Base-by-base conservation (phyloP, 2,888 invertebrate genomes). In the Esperia sulphurella region DNA sequence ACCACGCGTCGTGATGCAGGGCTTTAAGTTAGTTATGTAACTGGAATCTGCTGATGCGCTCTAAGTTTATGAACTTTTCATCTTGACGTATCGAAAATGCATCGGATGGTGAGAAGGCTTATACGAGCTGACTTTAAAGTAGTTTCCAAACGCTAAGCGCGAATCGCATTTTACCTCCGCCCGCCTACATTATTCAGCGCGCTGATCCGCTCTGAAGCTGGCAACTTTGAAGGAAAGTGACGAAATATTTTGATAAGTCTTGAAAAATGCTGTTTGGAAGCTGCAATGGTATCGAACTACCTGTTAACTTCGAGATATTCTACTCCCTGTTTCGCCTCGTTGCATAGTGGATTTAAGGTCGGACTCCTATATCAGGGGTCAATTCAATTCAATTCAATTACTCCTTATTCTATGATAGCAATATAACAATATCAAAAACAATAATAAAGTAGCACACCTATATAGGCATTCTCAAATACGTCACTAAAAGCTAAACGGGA, bases 21-120 rank as follows among this genome's bases (percentile, higher is more conserved):
- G n/a, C n/a, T 21, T 21, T 21, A 21, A 21, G 21, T 5, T 21
- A 21, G 21, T 21, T 21, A 21, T 9, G 5, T 33, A 33, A 41
- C 10, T 10, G 6, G 5, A 21, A 43, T 8, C 14, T 31, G 29
- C 58, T 61, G 61, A 67, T 67, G 68, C 67, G 65, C 68, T 53
- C 51, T 65, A 55, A 68, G 65, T 68, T 68, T 31, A 68, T 59
- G 68, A 78, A 80, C 70, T 78, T 75, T 68, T 62, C 65, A 61
- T 67, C 72, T 77, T 73, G 75, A 74, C 68, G 67, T 75, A 79
- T 79, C 68, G 78, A 72, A 72, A 77, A 79, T 79, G 79, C 82
- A 80, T 74, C 72, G 68, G 71, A 75, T 70, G 59, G 67, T 73
- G 73, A 74, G 75, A 72, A 72, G 75, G 74, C 77, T 81, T 77